Base-by-base conservation (phyloP, 2,113 vertebrate species). In the Opisthocomus hoazin region DNA sequence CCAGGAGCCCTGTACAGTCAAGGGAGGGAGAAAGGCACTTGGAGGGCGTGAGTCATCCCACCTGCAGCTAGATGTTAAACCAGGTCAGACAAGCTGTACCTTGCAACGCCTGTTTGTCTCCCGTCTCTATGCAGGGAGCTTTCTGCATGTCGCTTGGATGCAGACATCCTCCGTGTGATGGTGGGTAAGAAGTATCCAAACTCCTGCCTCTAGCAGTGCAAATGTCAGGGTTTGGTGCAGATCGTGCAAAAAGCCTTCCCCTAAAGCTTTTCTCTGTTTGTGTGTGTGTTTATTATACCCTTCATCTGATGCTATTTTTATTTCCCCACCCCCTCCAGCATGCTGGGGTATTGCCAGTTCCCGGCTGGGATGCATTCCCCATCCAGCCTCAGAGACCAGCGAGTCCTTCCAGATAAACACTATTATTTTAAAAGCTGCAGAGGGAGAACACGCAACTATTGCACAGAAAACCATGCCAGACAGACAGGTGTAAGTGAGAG, bases 11-110 rank as follows among this genome's bases (percentile, higher is more conserved):
- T 51, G 73, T 27, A 66, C 36, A 63, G 66, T 0, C 0, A 1
- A 77, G 56, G 20, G 30, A 92, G 21, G 68, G 39, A 74, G 82
- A 84, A 89, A 84, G 56, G 75, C 46, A 45, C 81, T 83, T 23
- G 87, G 84, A 76, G 53, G 36, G 17, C 45, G 65, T 95, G 95
- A 97, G 84, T 96, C 89, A 95, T 89, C 71, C 50, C 87, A 95
- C 95, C 94, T 91, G 94, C 91, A 96, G 93, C 53, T 71, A 57
- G 74, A 85, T 69, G 94, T 64, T 76, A 79, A 73, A 93, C 32
- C 65, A 93, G 84, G 93, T 85, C 89, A 93, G 84, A 89, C 36
- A 53, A 79, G 74, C 77, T 71, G 69, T 79, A 53, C 61, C 69
- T 61, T 73, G 56, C 39, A 78, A 50, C 27, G 65, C 56, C 73